Evolutionary conservation across 2,113 vertebrate genomes (phyloP), one percentile per base, ranked within the genome.

Genomic region (Puffinus mauretanicus): DNA sequence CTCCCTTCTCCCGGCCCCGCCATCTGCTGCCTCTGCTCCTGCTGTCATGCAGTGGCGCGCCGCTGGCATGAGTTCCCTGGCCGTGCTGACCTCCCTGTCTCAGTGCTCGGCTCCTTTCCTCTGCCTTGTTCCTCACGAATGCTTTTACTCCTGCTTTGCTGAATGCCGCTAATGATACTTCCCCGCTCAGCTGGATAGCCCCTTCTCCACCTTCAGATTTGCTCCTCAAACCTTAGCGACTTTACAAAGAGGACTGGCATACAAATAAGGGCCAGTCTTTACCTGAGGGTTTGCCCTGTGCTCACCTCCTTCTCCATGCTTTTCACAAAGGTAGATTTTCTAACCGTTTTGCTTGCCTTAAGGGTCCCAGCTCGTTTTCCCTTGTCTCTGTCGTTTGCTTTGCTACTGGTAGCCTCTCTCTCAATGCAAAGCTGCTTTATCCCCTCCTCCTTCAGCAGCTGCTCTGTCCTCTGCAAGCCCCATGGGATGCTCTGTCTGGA

Each of bases 401-500:
- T 76, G 22, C 44, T 95, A 11, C 90, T 86, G 15, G 0, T 6
- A 65, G 49, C 30, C 40, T 91, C 29, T 61, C 40, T 38, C 46
- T 85, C 22, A 11, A 0, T 30, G 58, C 66, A 85, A 93, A 90
- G 78, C 93, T 80, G 82, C 78, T 91, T 93, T 90, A 69, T 95
- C 82, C 78, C 58, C 40, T 87, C 87, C 70, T 90, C 86, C 77
- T 89, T 64, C 62, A 62, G 66, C 94, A 96, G 93, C 87, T 95
- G 87, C 82, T 85, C 34, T 66, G 54, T 90, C 75, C 90, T 89
- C 49, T 12, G 19, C 62, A 66, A 34, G 46, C 71, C 93, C 82
- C 88, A 34, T 82, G 94, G 90, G 94, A 94, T 93, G 58, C 84
- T 87, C 66, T 92, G 85, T 96, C 88, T 94, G 94, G 92, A 93